A percentile compares a stretch with the other conserved stretches of the same genome.
These are phyloP conservation scores for Recurvirostra avosetta DNA, from an alignment of 2,113 vertebrate species.

Conservation along the genomic window DNA sequence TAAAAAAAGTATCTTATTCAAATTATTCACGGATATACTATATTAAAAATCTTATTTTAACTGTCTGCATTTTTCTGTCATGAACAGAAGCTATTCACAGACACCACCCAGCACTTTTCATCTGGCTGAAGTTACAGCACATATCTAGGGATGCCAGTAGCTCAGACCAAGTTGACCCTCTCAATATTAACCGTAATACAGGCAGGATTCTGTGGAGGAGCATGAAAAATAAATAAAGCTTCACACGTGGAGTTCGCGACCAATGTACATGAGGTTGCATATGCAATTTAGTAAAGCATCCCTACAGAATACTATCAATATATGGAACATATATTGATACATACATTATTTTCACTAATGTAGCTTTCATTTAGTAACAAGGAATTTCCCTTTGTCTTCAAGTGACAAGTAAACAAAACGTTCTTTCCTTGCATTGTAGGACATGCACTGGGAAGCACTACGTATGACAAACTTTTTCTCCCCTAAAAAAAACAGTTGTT, in stretches of 20 bases:
- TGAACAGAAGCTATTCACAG: background rate
- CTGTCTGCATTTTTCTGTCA: background rate
- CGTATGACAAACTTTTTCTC: background rate
- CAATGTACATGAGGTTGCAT: background rate
- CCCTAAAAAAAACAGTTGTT: background rate
- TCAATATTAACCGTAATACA: background rate
- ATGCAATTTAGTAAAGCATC: background rate
- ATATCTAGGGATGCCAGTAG: background rate
- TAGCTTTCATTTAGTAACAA: background rate
- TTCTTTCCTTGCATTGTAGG: background rate
- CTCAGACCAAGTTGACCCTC: background rate
- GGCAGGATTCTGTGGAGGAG: background rate
- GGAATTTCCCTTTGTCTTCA: background rate
- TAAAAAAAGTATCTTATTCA: slow-evolving; percentile 21
- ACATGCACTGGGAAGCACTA: background rate
- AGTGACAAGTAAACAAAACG: background rate
- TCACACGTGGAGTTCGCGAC: background rate
- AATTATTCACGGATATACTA: background rate
- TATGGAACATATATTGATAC: background rate
- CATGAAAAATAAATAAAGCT: background rate
- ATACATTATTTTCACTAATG: background rate
- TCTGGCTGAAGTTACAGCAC: background rate
- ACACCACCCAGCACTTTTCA: background rate
- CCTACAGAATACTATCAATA: background rate
- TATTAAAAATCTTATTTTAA: background rate